Evolutionary conservation across 2,113 vertebrate genomes (phyloP).

Genomic region (human (Homo sapiens)): GRCh38 chrY:2385001-2385500

Average conservation of each 20-base stretch:
- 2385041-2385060: no score
- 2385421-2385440: neutral
- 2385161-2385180: rapidly evolving
- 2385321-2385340: neutral
- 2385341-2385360: neutral
- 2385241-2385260: no score
- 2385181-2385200: neutral
- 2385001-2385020: no score
- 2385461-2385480: neutral
- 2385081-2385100: no score
- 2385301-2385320: neutral
- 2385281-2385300: neutral
- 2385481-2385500: neutral
- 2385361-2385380: neutral
- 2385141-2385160: rapidly evolving
- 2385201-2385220: no score
- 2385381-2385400: neutral
- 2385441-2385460: neutral
- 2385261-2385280: no score
- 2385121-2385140: rapidly evolving
- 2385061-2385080: no score
- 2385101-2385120: no score
- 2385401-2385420: neutral
- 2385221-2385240: no score
- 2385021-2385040: no score